phyloP scores from a whole-genome alignment of 2,797 vertebrate genomes.

The Steatocranus sp. region DNA sequence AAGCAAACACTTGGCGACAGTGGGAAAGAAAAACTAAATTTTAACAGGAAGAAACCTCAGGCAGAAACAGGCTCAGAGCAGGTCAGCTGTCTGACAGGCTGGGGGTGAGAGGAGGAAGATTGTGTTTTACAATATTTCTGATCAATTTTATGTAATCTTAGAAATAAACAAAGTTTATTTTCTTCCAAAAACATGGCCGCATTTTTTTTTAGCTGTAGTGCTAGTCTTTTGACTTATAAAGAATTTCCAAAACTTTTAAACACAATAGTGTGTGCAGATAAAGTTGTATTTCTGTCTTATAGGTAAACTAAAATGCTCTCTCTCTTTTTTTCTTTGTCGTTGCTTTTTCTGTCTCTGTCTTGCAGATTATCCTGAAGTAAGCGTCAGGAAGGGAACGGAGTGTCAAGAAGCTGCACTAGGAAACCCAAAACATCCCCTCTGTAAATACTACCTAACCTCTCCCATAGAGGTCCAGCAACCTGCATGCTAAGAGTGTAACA shows the following conservation, averaged over 20 bases:
- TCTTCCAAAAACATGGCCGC: neutral
- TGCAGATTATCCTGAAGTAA: slow-evolving; percentile 99
- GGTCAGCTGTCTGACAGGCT: neutral
- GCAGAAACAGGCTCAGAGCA: neutral
- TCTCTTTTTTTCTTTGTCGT: neutral
- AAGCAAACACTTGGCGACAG: neutral
- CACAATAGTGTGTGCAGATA: neutral
- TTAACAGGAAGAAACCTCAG: neutral
- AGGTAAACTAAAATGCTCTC: neutral
- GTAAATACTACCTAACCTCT: slow-evolving; percentile 97
- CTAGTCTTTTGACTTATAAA: neutral
- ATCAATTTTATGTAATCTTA: neutral
- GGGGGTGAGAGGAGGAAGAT: neutral
- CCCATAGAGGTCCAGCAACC: slow-evolving; percentile 96
- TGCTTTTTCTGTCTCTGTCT: neutral
- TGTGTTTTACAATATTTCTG: neutral
- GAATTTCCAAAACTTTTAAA: neutral
- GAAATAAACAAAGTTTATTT: neutral
- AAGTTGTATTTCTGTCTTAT: neutral
- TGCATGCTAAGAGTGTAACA: slow-evolving; percentile 87
- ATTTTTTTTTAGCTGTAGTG: neutral
- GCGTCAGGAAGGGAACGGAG: slow-evolving; percentile 80
- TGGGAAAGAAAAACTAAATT: neutral
- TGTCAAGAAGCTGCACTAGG: slow-evolving; percentile 89
- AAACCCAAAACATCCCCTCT: slow-evolving; percentile 91